Percentiles rank a stretch among this genome's conserved stretches.
phyloP scores from a whole-genome alignment of 1,140 invertebrate species.

The Acyrthosiphon pisum region DNA sequence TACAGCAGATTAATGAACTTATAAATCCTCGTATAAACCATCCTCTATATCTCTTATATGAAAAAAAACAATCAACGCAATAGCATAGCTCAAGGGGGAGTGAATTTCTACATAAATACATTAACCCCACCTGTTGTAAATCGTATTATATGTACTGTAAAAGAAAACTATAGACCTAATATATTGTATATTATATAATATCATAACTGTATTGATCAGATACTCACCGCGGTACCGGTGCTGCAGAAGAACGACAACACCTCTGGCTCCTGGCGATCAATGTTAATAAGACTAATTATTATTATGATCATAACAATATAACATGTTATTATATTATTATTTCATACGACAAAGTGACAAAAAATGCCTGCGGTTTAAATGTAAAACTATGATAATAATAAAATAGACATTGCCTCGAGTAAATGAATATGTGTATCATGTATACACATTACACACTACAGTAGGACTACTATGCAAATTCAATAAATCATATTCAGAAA shows the following conservation, averaged over 20 bases:
- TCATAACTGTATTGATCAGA: conserved; percentile 24
- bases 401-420: background rate
- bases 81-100: background rate
- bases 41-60: background rate
- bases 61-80: background rate
- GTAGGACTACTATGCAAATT: background rate
- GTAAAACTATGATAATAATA: background rate
- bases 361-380: conserved; percentile 28
- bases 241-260: background rate
- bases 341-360: conserved; percentile 17
- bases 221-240: too few species aligned
- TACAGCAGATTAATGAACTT: conserved; percentile 22
- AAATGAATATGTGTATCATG: background rate
- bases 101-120: conserved; percentile 6
- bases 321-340: background rate
- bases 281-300: conserved; percentile 40
- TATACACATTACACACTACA: background rate
- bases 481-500: background rate
- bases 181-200: background rate
- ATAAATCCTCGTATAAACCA: background rate
- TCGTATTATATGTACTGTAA: background rate
- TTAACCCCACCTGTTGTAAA: background rate
- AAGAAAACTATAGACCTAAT: conserved; percentile 19
- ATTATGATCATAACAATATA: conserved; percentile 21
- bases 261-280: background rate